These are phyloP conservation scores for Orchesellides sinensis DNA, from an alignment of 2,888 invertebrate species.

Conservation along the genomic window DNA sequence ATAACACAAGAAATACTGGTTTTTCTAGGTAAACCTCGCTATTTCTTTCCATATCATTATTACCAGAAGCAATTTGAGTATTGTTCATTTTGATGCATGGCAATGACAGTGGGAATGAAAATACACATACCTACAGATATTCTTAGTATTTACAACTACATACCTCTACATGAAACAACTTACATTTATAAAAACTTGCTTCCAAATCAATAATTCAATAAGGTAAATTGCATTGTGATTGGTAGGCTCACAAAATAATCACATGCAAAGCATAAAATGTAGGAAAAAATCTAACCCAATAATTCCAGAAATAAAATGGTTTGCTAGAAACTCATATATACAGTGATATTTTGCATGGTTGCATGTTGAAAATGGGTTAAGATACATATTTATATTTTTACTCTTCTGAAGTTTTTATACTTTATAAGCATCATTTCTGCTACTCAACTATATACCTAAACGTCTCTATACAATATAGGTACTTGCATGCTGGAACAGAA, in stretches of 20 bases:
- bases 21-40: too few species aligned
- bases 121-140: too few species aligned
- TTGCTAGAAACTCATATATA: background rate
- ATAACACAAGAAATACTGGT: too few species aligned
- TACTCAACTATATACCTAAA: background rate
- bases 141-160: too few species aligned
- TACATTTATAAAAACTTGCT: too few species aligned
- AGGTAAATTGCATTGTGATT: background rate
- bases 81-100: too few species aligned
- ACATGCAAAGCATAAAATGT: background rate
- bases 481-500: background rate
- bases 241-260: background rate
- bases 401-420: background rate
- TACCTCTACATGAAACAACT: too few species aligned
- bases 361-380: background rate
- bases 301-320: background rate
- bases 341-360: background rate
- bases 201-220: slow-evolving; percentile 14
- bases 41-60: too few species aligned
- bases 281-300: background rate
- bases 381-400: background rate
- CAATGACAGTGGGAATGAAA: background rate
- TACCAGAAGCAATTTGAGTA: too few species aligned
- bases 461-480: background rate
- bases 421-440: background rate